Evolutionary conservation across 2,113 vertebrate species (phyloP), one percentile per base, ranked within the genome.

Genomic region (Piaya cayana): DNA sequence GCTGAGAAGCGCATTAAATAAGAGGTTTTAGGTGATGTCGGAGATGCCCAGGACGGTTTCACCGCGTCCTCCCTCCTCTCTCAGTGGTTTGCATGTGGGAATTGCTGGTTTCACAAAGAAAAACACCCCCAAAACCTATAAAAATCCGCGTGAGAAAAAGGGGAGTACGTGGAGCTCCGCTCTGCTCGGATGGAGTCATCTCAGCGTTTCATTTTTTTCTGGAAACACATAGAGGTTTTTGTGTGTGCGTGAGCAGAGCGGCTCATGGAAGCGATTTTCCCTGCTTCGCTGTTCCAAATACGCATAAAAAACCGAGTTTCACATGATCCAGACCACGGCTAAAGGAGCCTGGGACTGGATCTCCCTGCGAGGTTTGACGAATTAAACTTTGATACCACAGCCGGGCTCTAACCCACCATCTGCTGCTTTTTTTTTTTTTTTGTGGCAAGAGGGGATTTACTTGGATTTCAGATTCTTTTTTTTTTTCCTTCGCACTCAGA

Each of bases 361-460:
- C 76, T 53, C 68, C 72, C 59, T 69, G 14, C 76, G 43, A 86
- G 82, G 22, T 49, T 88, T 56, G 11, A 58, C 21, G 63, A 90
- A 90, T 92, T 81, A 58, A 91, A 88, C 53, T 74, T 36, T 74
- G 83, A 95, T 90, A 86, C 42, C 67, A 10, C 25, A 92, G 15
- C 89, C 89, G 65, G 60, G 16, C 5, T 36, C 70, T 16, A 11
- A 26, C 18, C 26, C 84, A 56, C 84, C 86, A 92, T 92, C 91
- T 93, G 96, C 83, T 88, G 50, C 71, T 20, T 3, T 64, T 71
- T 76, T 36, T 20, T 3, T 64, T 71, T 76, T 36, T n/a, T 37
- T n/a, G 49, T 15, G 65, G 88, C 49, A 19, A 19, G 17, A 50
- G 26, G 2, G 7, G 21, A 52, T 58, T 47, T n/a, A 5, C 30